Evolutionary conservation across 2,113 vertebrate species (phyloP), one percentile per base, ranked within the genome.

Genomic region (Rhea americana): DNA sequence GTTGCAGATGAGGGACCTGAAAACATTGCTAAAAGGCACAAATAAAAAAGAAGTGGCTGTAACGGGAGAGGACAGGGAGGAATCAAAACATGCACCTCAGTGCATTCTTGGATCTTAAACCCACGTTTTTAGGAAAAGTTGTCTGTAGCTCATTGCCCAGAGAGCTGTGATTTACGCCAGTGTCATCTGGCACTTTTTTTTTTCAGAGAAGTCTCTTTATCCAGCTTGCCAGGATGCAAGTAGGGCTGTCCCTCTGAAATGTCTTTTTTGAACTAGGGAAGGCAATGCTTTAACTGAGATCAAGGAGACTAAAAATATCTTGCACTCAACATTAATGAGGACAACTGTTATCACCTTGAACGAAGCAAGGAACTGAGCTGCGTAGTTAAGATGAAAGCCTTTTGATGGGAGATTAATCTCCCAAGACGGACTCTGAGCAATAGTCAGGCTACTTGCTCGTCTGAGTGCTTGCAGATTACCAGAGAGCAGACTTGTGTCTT

Each of bases 61-160:
- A 37, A 17, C 13, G 26, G 5, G 22, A 11, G 1, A 4, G 1
- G 1, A 20, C 56, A 43, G 26, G 5, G 17, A 66, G 35, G 35
- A 68, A 30, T 24, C 39, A 68, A 20, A 32, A 55, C 20, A 16
- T 8, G n/a, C 14, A 9, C 58, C 22, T 59, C 51, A 5, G 2
- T 35, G 43, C 93, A 28, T 55, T 88, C 28, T 58, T 85, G 43
- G 16, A 43, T 53, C 17, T 53, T 68, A 28, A 45, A 0, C 26
- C 0, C 1, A 47, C 41, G n/a, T 58, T 70, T 25, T 53, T 53
- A 53, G 35, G 35, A 28, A 39, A 53, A 72, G 48, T 28, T 53
- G 25, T 13, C 48, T 28, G 35, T 21, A 28, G 16, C 45, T 66
- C 28, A 39, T 66, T 66, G 63, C 26, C 47, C 21, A n/a, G 66